Percentiles rank a stretch among this genome's conserved stretches.
phyloP scores from a whole-genome alignment of 2,797 vertebrate species.

The Lacerta agilis region DNA sequence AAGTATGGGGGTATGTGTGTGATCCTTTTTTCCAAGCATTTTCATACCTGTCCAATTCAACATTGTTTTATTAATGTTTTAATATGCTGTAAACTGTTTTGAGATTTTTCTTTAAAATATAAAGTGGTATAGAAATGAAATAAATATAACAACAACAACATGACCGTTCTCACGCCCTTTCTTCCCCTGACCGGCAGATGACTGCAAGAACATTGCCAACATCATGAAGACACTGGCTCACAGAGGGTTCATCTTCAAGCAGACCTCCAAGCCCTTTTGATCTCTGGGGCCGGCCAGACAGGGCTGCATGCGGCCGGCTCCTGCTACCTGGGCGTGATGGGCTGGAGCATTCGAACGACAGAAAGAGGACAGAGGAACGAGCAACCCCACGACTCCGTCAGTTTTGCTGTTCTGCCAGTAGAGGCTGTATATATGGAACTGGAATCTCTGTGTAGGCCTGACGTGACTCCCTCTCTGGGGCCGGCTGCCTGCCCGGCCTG shows the following conservation, averaged over 20 bases:
- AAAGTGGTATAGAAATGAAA: too few species aligned
- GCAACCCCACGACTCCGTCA: constrained; percentile 68
- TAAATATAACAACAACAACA: not conserved
- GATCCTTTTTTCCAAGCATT: not conserved
- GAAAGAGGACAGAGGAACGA: constrained; percentile 72
- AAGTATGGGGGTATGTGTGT: too few species aligned
- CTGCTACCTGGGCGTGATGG: constrained; percentile 70
- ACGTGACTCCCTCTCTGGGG: constrained; percentile 78
- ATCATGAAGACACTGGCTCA: constrained; percentile 87
- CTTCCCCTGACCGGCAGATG: constrained; percentile 70
- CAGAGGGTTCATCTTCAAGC: constrained; percentile 87
- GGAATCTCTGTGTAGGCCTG: constrained; percentile 77
- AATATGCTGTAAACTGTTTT: too few species aligned
- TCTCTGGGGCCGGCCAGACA: constrained; percentile 79
- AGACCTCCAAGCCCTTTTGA: constrained; percentile 86
- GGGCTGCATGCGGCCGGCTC: constrained; percentile 64
- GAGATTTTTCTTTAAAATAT: too few species aligned
- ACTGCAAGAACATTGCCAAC: constrained; percentile 88
- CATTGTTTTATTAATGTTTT: too few species aligned
- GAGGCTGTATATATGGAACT: constrained; percentile 78
- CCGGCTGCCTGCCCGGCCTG: constrained; percentile 59
- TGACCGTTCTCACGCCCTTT: constrained; percentile 20
- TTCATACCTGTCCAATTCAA: not conserved
- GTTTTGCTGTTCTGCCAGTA: constrained; percentile 76
- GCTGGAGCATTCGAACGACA: constrained; percentile 70